These are phyloP conservation scores for Coregonus ussuriensis DNA, from an alignment of 2,797 vertebrate genomes.

Conservation along the genomic window DNA sequence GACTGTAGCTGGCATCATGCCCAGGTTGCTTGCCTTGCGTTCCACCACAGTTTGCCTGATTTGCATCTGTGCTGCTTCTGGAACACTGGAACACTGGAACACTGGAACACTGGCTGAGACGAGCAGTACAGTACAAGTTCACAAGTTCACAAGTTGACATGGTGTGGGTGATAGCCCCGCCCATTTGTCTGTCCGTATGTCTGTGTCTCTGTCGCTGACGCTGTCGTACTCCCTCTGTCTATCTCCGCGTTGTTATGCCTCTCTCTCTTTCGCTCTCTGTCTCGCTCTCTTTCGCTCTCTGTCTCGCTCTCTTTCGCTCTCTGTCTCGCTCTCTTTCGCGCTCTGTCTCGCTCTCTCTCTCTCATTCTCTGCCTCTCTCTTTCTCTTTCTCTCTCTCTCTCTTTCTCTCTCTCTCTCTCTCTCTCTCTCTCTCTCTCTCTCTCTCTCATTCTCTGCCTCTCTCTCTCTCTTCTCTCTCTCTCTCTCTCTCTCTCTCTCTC, in stretches of 20 bases:
- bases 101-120: constrained; percentile 53
- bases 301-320: neutral
- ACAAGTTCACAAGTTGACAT: constrained; percentile 8
- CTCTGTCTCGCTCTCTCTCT: neutral
- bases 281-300: constrained; percentile 13
- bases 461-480: neutral
- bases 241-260: neutral
- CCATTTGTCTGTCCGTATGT: neutral
- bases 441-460: too few species aligned
- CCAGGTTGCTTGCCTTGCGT: constrained; percentile 69
- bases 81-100: constrained; percentile 42
- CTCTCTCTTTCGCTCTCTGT: neutral
- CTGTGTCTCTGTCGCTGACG: neutral
- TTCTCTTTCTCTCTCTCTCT: too few species aligned
- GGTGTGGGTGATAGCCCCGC: neutral
- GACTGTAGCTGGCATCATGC: constrained; percentile 57
- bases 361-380: neutral
- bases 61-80: constrained; percentile 66
- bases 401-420: too few species aligned
- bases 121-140: constrained; percentile 16
- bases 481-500: neutral
- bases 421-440: too few species aligned
- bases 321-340: neutral
- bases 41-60: constrained; percentile 71
- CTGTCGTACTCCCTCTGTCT: neutral